Evolutionary conservation across 2,888 invertebrate species (phyloP), one percentile per base, ranked within the genome.

Genomic region (Eupithecia dodoneata): DNA sequence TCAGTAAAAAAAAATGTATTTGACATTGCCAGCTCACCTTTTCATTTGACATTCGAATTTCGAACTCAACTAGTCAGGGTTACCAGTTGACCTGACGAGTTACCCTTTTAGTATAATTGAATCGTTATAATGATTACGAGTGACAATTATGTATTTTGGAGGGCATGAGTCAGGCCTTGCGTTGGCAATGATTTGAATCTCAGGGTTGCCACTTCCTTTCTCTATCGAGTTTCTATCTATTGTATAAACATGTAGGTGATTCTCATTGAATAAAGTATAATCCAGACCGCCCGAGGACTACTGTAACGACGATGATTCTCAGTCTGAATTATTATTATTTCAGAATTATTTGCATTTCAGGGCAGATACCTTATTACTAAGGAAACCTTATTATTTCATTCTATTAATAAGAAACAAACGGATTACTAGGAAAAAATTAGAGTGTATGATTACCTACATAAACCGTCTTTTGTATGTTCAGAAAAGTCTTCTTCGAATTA

Each of bases 21-120:
- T 79, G 80, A 80, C 82, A 82, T 80, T 82, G 82, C 78, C 79
- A 77, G 70, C 73, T 78, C 75, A 73, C 77, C 74, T 79, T 81
- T 49, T 80, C 69, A 65, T 78, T 70, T 77, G 79, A 75, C 81
- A 80, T 79, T 81, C 77, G 65, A 63, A 63, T 63, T 63, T 63
- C 63, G 63, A 49, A 30, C 47, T 41, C 42, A 15, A 15, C 42
- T 42, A 42, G 71, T 55, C 79, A 78, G 82, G 81, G 80, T 80
- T 79, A 77, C 52, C 77, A 72, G 75, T 76, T 63, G 71, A 73
- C 72, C 80, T 74, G 67, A 44, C 71, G 65, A 76, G 42, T 13
- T 59, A 79, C 79, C 79, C 77, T 77, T 81, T 80, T 55, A 73
- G 18, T 13, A 15, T 72, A 77, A 80, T 79, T 77, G 76, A 71